These are phyloP conservation scores for Ariopsis seemanni DNA, from an alignment of 2,113 vertebrate genomes.

Conservation along the genomic window DNA sequence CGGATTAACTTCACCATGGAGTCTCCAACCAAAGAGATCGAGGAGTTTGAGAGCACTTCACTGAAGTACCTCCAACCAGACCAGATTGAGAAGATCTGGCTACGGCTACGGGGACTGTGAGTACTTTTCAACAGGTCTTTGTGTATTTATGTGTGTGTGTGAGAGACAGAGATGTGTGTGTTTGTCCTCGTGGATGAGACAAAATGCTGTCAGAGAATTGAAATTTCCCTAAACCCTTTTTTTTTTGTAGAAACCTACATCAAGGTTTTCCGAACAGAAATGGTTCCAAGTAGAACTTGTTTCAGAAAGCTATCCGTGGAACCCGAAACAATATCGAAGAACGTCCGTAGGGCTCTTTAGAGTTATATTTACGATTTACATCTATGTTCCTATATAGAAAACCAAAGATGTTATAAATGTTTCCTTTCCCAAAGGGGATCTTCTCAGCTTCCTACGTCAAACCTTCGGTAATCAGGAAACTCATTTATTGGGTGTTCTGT, in stretches of 20 bases:
- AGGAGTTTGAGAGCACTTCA: conserved; percentile 99
- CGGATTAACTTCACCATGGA: conserved; percentile 78
- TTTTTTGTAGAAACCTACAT: not conserved
- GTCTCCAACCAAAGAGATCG: conserved; percentile 97
- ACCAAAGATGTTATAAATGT: not conserved
- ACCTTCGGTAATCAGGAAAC: not conserved
- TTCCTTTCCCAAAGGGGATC: not conserved
- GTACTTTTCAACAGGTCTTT: conserved; percentile 71
- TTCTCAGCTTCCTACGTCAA: not conserved
- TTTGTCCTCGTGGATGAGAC: conserved; percentile 14
- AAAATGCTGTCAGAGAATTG: not conserved
- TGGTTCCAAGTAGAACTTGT: not conserved
- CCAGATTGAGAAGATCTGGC: conserved; percentile 99
- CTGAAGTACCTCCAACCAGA: conserved; percentile 96
- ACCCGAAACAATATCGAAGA: not conserved
- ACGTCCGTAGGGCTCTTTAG: not conserved
- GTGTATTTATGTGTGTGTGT: conserved; percentile 29
- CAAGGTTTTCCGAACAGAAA: not conserved
- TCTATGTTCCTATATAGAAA: not conserved
- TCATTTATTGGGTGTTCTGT: not conserved
- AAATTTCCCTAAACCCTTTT: not conserved
- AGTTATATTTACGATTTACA: not conserved
- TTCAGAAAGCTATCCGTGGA: not conserved
- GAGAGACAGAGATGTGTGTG: conserved; percentile 17
- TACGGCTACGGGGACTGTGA: conserved; percentile 96